phyloP scores from a whole-genome alignment of 2,113 vertebrate species.

The Equus przewalskii region DNA sequence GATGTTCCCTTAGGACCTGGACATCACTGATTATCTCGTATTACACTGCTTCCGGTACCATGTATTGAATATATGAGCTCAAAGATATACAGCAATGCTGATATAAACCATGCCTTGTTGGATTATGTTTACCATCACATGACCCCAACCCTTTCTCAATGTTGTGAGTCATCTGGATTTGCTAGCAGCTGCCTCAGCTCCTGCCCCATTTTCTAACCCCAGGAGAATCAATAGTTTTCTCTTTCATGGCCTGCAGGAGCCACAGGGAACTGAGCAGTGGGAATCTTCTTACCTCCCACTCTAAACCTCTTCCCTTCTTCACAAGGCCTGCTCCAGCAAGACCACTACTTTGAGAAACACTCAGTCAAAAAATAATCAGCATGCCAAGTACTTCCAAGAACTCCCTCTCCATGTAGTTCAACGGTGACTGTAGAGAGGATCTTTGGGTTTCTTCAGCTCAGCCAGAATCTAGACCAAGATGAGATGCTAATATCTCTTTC shows the following conservation, averaged over 20 bases:
- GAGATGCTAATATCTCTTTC: background rate
- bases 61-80: background rate
- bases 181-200: background rate
- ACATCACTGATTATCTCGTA: background rate
- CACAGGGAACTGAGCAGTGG: background rate
- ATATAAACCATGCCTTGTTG: background rate
- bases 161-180: background rate
- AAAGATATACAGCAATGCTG: background rate
- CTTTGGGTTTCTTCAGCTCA: background rate
- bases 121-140: background rate
- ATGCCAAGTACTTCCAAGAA: background rate
- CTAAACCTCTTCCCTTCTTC: background rate
- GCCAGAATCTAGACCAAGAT: background rate
- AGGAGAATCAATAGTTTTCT: background rate
- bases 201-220: background rate
- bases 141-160: background rate
- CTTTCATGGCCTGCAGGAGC: background rate
- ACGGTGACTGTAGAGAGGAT: background rate
- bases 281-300: background rate
- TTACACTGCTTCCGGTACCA: background rate
- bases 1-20: background rate
- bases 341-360: background rate
- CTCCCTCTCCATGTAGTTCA: background rate
- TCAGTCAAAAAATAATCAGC: background rate
- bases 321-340: background rate